A percentile compares a stretch with the other conserved stretches of the same genome.
Evolutionary conservation across 2,113 vertebrate species (phyloP).

Genomic region (Chloropsis cyanopogon): DNA sequence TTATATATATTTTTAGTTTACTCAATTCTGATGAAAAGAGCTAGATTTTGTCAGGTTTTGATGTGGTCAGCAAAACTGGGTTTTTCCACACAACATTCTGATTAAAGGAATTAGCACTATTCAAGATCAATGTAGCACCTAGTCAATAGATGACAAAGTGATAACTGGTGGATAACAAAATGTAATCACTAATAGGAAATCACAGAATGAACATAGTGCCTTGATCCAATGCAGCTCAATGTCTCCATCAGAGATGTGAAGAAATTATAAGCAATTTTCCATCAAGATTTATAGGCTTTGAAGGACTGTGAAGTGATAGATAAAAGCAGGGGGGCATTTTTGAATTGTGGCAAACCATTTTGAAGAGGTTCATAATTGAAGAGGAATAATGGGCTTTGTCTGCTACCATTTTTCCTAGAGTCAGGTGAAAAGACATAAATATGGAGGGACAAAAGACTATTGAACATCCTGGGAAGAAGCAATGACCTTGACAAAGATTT

Average conservation of each 20-base stretch:
- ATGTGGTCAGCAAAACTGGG: background rate
- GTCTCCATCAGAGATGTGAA: background rate
- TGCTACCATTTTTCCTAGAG: conserved; percentile 7
- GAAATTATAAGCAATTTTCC: background rate
- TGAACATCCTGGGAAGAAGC: background rate
- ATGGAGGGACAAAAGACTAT: conserved; percentile 4
- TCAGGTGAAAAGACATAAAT: conserved; percentile 4
- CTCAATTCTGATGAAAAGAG: background rate
- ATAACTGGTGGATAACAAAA: background rate
- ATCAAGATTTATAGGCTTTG: background rate
- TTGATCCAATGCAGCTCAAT: background rate
- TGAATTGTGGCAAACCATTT: background rate
- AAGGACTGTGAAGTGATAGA: background rate
- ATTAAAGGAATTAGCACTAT: background rate
- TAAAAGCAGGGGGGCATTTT: background rate
- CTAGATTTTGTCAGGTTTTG: background rate
- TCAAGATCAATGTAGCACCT: background rate
- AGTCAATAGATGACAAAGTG: background rate
- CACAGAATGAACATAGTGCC: background rate
- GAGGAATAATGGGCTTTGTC: background rate
- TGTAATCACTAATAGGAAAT: background rate
- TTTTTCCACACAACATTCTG: background rate
- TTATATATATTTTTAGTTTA: background rate
- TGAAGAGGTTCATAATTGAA: background rate
- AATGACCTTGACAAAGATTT: conserved; percentile 30